These are phyloP conservation scores for Pachyuromys duprasi DNA, from an alignment of 2,797 vertebrate genomes.

Conservation along the genomic window DNA sequence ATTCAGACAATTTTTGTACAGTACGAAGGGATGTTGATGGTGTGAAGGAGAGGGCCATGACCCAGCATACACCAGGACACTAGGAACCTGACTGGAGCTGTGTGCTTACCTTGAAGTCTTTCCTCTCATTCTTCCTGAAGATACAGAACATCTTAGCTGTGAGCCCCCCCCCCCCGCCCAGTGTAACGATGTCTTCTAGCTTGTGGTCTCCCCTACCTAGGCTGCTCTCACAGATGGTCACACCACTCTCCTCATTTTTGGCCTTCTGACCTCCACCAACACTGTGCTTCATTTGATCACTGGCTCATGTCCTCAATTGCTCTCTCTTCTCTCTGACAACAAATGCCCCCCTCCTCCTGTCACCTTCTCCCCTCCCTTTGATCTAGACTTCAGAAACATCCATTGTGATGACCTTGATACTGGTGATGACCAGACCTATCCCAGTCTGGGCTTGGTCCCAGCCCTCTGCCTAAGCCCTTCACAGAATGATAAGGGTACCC, in stretches of 20 bases:
- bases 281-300: no score
- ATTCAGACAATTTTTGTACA: neutral
- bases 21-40: neutral
- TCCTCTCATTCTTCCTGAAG: neutral
- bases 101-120: neutral
- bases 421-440: neutral
- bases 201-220: neutral
- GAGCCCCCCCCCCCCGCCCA: accelerated
- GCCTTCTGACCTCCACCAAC: neutral
- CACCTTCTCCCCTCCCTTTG: neutral
- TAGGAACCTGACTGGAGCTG: neutral
- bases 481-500: neutral
- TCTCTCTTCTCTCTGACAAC: no score
- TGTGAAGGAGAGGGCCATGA: neutral
- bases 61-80: neutral
- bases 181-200: neutral
- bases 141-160: neutral
- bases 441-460: neutral
- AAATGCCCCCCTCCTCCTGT: neutral
- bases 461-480: neutral
- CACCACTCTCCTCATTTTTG: neutral
- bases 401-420: neutral
- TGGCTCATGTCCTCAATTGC: neutral
- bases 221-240: neutral
- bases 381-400: neutral